Evolutionary conservation across 2,113 vertebrate species (phyloP), one percentile per base, ranked within the genome.

Genomic region (Callipepla californica): DNA sequence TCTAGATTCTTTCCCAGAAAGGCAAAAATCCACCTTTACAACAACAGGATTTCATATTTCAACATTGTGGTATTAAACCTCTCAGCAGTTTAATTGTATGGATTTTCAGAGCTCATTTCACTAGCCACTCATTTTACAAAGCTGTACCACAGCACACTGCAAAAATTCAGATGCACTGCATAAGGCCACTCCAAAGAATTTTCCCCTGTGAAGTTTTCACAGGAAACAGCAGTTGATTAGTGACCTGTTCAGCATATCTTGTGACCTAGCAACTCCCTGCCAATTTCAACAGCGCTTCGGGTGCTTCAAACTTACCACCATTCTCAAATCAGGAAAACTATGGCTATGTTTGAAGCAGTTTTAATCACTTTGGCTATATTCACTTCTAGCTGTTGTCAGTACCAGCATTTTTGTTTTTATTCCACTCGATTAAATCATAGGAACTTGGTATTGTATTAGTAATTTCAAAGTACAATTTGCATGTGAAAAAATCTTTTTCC

Each of bases 361-460:
- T 57, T 20, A 80, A 89, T 89, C 89, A 30, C 55, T 74, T 80
- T 68, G 42, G 80, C 59, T 75, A 83, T 82, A n/a, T 93, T 67
- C 42, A 53, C 55, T 11, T 19, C 34, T 22, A 79, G 68, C 40
- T 40, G 50, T 66, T 80, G 55, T n/a, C 66, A 69, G 20, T 15
- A 17, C 25, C 48, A 72, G 84, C 55, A 55, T 57, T 79, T 76
- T 57, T 18, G 28, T 11, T 32, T 77, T 90, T 85, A 44, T 66
- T 23, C 17, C 82, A 45, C 20, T 62, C 13, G 2, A 26, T 62
- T 66, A 74, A 96, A 40, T n/a, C 47, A 32, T 26, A 67, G 14
- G 19, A 48, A 38, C 84, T 94, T 77, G 11, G 73, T 8, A 6
- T 44, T 40, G 59, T n/a, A 73, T 34, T 45, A 79, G 85, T 61